Percentiles rank a stretch among this genome's conserved stretches.
Evolutionary conservation across 2,797 vertebrate species (phyloP).

Genomic region (Neosilurus mollespiculum): DNA sequence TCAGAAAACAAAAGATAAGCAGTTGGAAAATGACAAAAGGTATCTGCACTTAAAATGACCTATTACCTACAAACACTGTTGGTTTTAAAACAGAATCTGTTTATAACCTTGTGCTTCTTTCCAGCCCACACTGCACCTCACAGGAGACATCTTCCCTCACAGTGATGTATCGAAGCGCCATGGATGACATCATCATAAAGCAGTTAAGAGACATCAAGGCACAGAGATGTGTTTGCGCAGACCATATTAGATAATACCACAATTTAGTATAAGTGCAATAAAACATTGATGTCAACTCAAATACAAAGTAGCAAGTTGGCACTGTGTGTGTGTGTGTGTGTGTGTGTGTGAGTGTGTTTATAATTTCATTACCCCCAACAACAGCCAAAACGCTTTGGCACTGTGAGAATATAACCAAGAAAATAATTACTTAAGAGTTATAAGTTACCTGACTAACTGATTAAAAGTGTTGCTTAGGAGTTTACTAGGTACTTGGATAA

Average conservation of each 20-base stretch:
- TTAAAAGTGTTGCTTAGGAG: not conserved
- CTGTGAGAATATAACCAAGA: not conserved
- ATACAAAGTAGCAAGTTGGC: not conserved
- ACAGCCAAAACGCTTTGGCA: not conserved
- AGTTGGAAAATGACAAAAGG: slow-evolving; percentile 38
- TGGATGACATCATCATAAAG: slow-evolving; percentile 52
- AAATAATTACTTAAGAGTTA: not conserved
- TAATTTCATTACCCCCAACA: not conserved
- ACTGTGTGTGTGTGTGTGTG: not conserved
- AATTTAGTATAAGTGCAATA: not conserved
- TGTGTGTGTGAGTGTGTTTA: too few relatives aligned
- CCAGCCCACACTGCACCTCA: slow-evolving; percentile 35
- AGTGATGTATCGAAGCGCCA: slow-evolving; percentile 48
- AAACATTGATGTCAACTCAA: not conserved
- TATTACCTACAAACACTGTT: not conserved
- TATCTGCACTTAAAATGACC: slow-evolving; percentile 12
- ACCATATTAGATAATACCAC: slow-evolving; percentile 1
- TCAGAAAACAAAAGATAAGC: slow-evolving; percentile 24
- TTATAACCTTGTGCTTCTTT: slow-evolving; percentile 27
- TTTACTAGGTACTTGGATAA: not conserved
- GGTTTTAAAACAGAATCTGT: not conserved
- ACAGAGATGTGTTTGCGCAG: slow-evolving; percentile 49
- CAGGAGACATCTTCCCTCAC: slow-evolving; percentile 42
- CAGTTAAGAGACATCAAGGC: slow-evolving; percentile 51
- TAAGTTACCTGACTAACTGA: not conserved